Percentiles rank a stretch among this genome's conserved stretches.
These are phyloP conservation scores for Siphamia tubifer DNA, from an alignment of 2,113 vertebrate species.

Conservation along the genomic window DNA sequence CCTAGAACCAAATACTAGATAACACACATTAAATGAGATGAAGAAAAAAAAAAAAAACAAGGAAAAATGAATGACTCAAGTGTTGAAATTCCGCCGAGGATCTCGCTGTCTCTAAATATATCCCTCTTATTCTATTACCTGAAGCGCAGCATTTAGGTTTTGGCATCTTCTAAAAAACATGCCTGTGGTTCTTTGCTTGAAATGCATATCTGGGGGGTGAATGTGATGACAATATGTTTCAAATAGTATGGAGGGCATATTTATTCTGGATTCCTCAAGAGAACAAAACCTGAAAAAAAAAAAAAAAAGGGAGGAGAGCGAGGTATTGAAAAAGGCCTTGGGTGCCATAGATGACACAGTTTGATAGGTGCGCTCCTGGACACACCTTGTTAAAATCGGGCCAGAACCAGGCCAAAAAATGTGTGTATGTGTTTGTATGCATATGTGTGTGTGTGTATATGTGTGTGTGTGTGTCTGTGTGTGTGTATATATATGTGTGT, in stretches of 20 bases:
- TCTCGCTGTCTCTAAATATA: constrained; percentile 46
- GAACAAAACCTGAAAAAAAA: constrained; percentile 31
- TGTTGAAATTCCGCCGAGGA: constrained; percentile 36
- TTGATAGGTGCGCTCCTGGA: constrained; percentile 59
- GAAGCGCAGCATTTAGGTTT: constrained; percentile 59
- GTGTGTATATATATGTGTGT: neutral
- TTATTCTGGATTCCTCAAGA: constrained; percentile 61
- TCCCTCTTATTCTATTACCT: constrained; percentile 62
- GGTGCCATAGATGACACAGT: constrained; percentile 60
- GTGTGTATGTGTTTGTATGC: no score
- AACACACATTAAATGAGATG: constrained; percentile 22
- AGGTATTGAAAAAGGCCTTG: constrained; percentile 42
- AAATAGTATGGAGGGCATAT: constrained; percentile 64
- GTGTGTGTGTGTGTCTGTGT: neutral
- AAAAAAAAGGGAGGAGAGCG: constrained; percentile 15
- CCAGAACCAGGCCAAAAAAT: constrained; percentile 9
- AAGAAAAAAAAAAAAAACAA: neutral
- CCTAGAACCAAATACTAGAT: constrained; percentile 1
- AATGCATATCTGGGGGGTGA: constrained; percentile 65
- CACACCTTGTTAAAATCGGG: constrained; percentile 41
- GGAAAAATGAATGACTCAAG: constrained; percentile 30
- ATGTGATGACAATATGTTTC: constrained; percentile 63
- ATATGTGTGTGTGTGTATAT: neutral
- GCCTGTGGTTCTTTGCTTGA: constrained; percentile 58
- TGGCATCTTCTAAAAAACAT: constrained; percentile 59